Evolutionary conservation across 2,113 vertebrate species (phyloP), one percentile per base, ranked within the genome.

Genomic region (Campylomormyrus numenius): DNA sequence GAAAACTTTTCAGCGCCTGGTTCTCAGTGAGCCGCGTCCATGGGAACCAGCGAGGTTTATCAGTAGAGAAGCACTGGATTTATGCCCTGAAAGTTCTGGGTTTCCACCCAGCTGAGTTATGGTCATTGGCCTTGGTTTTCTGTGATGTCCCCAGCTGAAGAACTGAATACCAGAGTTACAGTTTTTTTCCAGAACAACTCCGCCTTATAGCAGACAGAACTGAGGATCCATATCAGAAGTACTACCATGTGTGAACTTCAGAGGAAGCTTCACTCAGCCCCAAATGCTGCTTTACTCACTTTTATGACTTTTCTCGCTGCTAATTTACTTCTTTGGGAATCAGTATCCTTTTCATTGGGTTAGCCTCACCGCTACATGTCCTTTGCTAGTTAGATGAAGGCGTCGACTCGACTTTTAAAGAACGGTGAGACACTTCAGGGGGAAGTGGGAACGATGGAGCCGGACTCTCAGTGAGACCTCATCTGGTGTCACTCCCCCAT

Each of bases 121-220:
- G 35, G 85, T 35, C 85, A 53, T 31, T 52, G 85, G 48, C 85
- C 49, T n/a, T 50, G 31, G n/a, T 56, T 56, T 87, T 27, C 50
- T 27, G 50, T 53, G 50, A 50, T 56, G 85, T 87, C 50, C 85
- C 15, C 9, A 50, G 50, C n/a, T 21, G 50, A 87, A 7, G 49
- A 39, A 56, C 15, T 53, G 27, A 56, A 87, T 87, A 87, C 85
- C 85, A 87, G 49, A 56, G 85, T 87, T 87, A 53, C 80, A 24
- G 31, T 39, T 87, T 87, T 48, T 87, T 56, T 87, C 85, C 85
- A 87, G n/a, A 87, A 5, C 50, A 42, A 27, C 85, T 56, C n/a
- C 50, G 50, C 49, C 48, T 39, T 21, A 53, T 52, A 87, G 85
- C 85, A 53, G 27, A 50, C 84, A 50, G 24, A 45, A 31, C 49